A percentile compares a stretch with the other conserved stretches of the same genome.
Conservation (phyloP, 2,888 invertebrate genomes). For the Heliothis peltigera region DNA sequence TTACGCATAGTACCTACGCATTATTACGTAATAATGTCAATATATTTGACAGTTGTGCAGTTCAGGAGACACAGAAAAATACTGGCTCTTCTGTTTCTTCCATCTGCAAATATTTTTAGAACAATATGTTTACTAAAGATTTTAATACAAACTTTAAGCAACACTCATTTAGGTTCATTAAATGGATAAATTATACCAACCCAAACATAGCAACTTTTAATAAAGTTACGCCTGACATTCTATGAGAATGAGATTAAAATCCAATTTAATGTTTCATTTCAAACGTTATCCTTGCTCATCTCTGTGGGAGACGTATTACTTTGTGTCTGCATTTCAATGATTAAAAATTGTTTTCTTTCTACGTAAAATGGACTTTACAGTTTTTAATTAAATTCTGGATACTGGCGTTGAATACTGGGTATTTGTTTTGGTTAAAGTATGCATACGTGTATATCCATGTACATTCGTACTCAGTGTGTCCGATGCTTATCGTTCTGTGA, state of each 20-base stretch:
- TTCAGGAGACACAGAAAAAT: no score
- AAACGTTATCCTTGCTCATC: conserved; percentile 40
- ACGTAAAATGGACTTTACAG: conserved; percentile 14
- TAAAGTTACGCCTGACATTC: conserved; percentile 49
- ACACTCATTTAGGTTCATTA: conserved; percentile 22
- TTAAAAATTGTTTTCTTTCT: conserved; percentile 28
- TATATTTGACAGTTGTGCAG: no score
- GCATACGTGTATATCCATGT: neutral
- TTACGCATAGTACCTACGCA: no score
- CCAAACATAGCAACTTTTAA: conserved; percentile 46
- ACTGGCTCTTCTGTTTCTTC: no score
- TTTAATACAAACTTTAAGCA: neutral
- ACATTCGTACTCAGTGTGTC: conserved; percentile 12
- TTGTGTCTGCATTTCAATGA: conserved; percentile 37
- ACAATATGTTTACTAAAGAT: neutral
- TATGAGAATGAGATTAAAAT: conserved; percentile 56
- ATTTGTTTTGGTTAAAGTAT: conserved; percentile 8
- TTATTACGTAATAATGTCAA: no score
- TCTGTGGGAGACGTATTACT: conserved; percentile 27
- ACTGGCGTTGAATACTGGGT: conserved; percentile 2
- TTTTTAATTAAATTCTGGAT: conserved; percentile 27
- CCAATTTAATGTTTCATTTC: conserved; percentile 58
- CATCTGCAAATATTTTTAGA: neutral
- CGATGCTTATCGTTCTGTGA: conserved; percentile 42
- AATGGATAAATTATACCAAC: conserved; percentile 17